These are phyloP conservation scores for Spatula clypeata DNA, from an alignment of 2,797 vertebrate species.

Conservation along the genomic window DNA sequence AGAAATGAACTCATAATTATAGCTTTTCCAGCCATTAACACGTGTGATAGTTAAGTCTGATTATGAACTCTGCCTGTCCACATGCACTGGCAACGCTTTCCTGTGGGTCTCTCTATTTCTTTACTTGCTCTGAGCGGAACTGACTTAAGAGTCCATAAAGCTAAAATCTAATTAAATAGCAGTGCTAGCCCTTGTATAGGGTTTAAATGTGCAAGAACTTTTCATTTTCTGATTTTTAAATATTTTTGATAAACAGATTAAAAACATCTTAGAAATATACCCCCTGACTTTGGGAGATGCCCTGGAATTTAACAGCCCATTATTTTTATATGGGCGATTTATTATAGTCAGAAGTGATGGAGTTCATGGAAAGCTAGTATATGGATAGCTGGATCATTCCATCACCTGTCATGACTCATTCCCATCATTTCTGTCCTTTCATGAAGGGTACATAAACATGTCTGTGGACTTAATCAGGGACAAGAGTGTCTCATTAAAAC, in stretches of 20 bases:
- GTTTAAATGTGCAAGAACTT: neutral
- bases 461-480: conserved; percentile 46
- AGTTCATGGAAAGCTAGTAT: conserved; percentile 49
- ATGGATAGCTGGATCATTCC: conserved; percentile 69
- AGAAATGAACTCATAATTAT: conserved; percentile 44
- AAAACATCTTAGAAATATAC: conserved; percentile 40
- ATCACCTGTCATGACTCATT: conserved; percentile 76
- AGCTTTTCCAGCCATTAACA: conserved; percentile 66
- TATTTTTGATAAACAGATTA: conserved; percentile 12
- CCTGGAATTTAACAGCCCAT: conserved; percentile 73
- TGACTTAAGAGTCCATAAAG: conserved; percentile 11
- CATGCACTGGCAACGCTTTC: neutral
- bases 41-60: conserved; percentile 2
- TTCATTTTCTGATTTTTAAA: neutral
- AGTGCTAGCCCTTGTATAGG: neutral
- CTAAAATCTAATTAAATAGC: conserved; percentile 26
- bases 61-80: conserved; percentile 1
- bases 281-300: conserved; percentile 60
- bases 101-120: conserved; percentile 33
- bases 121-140: neutral
- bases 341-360: conserved; percentile 67
- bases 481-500: conserved; percentile 43
- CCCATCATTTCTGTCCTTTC: conserved; percentile 54
- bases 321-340: conserved; percentile 73
- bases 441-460: conserved; percentile 44